Evolutionary conservation across 2,113 vertebrate genomes (phyloP), one percentile per base, ranked within the genome.

Genomic region (Psilopsiagon aymara): DNA sequence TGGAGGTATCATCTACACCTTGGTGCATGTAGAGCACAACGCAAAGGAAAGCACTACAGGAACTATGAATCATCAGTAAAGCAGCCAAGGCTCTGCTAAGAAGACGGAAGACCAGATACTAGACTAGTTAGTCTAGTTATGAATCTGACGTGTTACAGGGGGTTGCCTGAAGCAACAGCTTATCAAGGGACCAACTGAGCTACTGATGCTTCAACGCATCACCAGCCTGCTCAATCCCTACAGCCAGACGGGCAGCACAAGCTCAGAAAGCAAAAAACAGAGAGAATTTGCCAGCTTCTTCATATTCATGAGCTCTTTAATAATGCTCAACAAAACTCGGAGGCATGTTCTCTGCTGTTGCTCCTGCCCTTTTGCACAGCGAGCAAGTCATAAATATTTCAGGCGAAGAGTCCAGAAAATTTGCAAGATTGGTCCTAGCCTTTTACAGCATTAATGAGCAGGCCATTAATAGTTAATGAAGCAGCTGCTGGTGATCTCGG

Each of bases 381-480:
- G 10, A 91, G 74, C 35, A 62, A 92, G 74, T 84, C 52, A 97
- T 97, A 95, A 97, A 97, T 97, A 93, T 97, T 97, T 97, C 92
- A 96, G 31, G 7, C 6, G 14, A 91, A 95, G 77, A 94, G 86
- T 91, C 95, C 91, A 94, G 91, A 89, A 96, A 94, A 96, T 93
- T 84, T 96, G 95, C 74, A 93, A 96, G 91, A 95, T 88, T 96
- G 96, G 96, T 94, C 91, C 70, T 96, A 89, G 91, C n/a, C 91
- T 95, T 93, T 94, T 94, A 96, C 81, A 96, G 96, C 95, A 95
- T 96, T 96, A 96, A 97, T 96, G 95, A 97, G 95, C 74, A 79
- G 77, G 37, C 44, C 77, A 96, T 97, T 95, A 97, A 96, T 95
- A 96, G 77, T 96, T 97, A 96, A 97, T 96, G 86, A 97, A 89